Percentiles rank a stretch among this genome's conserved stretches.
phyloP scores from a whole-genome alignment of 1,140 invertebrate species.

The Aphelenchoides fujianensis region DNA sequence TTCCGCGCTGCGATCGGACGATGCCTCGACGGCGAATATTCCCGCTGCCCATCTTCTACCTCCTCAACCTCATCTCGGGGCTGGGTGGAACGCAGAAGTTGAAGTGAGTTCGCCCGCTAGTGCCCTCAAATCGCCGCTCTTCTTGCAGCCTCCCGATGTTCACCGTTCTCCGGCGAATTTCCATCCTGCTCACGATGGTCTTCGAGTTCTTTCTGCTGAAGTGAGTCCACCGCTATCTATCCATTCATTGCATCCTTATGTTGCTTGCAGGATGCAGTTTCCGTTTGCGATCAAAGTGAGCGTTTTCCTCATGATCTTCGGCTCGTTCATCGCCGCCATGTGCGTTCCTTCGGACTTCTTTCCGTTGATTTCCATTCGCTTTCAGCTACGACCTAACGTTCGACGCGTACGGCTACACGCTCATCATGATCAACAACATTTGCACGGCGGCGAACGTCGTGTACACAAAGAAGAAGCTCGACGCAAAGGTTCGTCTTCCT shows the following conservation, averaged over 20 bases:
- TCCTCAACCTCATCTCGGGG: slow-evolving; percentile 91
- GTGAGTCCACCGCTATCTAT: slow-evolving; percentile 64
- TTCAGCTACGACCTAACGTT: slow-evolving; percentile 69
- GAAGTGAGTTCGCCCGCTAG: slow-evolving; percentile 62
- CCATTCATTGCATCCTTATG: slow-evolving; percentile 31
- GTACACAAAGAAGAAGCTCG: slow-evolving; percentile 92
- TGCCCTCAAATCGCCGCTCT: slow-evolving; percentile 20
- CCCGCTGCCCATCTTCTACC: slow-evolving; percentile 86
- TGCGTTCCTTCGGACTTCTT: no score
- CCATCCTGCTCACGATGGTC: slow-evolving; percentile 96
- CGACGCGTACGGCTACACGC: slow-evolving; percentile 70
- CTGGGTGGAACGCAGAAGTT: slow-evolving; percentile 93
- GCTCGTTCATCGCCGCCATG: slow-evolving; percentile 72
- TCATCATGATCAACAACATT: slow-evolving; percentile 78
- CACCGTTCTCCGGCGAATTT: slow-evolving; percentile 88
- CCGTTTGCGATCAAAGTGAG: slow-evolving; percentile 72
- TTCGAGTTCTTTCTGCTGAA: slow-evolving; percentile 82
- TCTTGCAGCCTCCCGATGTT: slow-evolving; percentile 98
- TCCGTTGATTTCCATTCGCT: no score
- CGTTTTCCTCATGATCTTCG: slow-evolving; percentile 91
- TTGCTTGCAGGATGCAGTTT: slow-evolving; percentile 65
- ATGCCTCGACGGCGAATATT: slow-evolving; percentile 72
- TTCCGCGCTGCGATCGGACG: slow-evolving; percentile 67
- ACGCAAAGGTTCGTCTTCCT: slow-evolving; percentile 69
- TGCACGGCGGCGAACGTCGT: slow-evolving; percentile 94